Base-by-base conservation (phyloP, 1,140 invertebrate genomes). In the Goniozus legneri region DNA sequence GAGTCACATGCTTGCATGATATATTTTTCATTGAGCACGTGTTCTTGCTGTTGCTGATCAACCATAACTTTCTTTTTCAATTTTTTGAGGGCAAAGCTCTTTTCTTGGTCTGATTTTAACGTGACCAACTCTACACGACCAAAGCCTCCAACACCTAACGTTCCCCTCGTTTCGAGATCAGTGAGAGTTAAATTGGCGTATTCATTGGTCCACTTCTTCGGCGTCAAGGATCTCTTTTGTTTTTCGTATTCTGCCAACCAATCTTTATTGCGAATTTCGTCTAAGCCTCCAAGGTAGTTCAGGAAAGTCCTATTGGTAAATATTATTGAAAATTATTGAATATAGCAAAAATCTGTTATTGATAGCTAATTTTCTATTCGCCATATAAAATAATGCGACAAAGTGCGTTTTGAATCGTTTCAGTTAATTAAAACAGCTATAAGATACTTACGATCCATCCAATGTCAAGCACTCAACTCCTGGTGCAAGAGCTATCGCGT, bases 11-110 rank as follows among this genome's bases (percentile, higher is more conserved):
- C 78, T 67, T 89, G 84, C 84, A 95, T 91, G 35, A 96, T 91
- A 57, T 88, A 83, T 72, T 95, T 95, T 70, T 97, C 95, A 51
- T 89, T 94, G 62, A 88, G 88, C 2, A 93, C 89, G 64, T 97
- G 92, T 52, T 94, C 88, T 52, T 95, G 91, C 66, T 97, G 94
- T 60, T 92, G 88, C 45, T 93, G 92, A 39, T 92, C 88, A 3
- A 95, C 87, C 71, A 97, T 92, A 54, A 95, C 91, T 33, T 88
- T 82, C 71, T 97, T 97, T 69, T 94, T 94, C 31, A 97, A 77
- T 56, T 88, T 90, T 75, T 97, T 97, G 35, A 97, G 74, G 0
- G 94, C 94, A 69, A 91, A 95, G 34, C 80, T 83, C 37, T 79
- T 83, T 34, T 84, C 80, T 19, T 70, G 77, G 59, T 81, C 65